Evolutionary conservation across 2,797 vertebrate species (phyloP).

Genomic region (Rhinella marina): DNA sequence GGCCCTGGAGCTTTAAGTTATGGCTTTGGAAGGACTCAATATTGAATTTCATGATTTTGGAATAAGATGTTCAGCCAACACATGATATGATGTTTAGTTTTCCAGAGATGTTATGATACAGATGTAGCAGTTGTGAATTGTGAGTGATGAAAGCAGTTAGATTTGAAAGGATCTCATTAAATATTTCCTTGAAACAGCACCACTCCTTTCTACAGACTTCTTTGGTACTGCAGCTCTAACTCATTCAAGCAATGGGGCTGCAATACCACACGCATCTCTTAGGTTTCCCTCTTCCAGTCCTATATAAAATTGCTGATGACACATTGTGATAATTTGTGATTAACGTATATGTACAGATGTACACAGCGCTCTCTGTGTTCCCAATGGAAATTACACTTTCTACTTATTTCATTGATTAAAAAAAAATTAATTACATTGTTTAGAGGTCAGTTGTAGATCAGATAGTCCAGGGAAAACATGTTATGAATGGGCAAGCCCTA

Average conservation of each 20-base stretch:
- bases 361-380: background rate
- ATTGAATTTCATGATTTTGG: background rate
- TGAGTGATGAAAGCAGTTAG: background rate
- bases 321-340: background rate
- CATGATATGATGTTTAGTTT: background rate
- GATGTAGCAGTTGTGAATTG: background rate
- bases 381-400: constrained; percentile 17
- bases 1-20: background rate
- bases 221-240: background rate
- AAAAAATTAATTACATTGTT: too few species aligned
- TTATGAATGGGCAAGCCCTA: background rate
- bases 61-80: background rate
- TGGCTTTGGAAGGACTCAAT: background rate
- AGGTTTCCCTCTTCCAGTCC: background rate
- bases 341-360: background rate
- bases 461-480: constrained; percentile 11
- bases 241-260: background rate
- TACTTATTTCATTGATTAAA: too few species aligned
- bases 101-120: background rate
- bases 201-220: background rate
- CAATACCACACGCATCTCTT: background rate
- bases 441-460: constrained; percentile 14
- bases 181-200: background rate
- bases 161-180: too few species aligned
- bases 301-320: background rate